Percentiles rank a stretch among this genome's conserved stretches.
These are phyloP conservation scores for Calyptommatus sinebrachiatus DNA, from an alignment of 2,113 vertebrate species.

Conservation along the genomic window DNA sequence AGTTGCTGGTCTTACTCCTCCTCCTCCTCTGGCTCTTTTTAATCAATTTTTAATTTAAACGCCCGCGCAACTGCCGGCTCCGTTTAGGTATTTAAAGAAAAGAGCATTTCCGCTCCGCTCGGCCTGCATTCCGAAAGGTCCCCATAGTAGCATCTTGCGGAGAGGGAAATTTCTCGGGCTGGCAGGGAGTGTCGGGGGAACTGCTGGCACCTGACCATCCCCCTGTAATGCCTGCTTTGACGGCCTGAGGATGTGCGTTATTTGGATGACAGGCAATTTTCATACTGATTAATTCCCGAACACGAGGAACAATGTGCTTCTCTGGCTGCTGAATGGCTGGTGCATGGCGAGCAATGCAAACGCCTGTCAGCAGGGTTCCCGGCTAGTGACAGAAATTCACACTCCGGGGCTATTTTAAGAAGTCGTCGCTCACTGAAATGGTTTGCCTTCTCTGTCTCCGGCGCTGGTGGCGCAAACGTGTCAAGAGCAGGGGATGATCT, in stretches of 20 bases:
- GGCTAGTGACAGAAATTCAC: conserved; percentile 58
- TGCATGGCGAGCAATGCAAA: conserved; percentile 52
- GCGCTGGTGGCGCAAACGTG: conserved; percentile 53
- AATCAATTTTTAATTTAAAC: conserved; percentile 27
- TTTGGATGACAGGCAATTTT: conserved; percentile 67
- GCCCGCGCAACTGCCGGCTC: background rate
- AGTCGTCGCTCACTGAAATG: conserved; percentile 58
- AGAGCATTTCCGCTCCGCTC: conserved; percentile 10
- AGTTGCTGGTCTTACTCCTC: conserved; percentile 28
- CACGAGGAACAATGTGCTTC: conserved; percentile 57
- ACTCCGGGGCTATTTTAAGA: conserved; percentile 66
- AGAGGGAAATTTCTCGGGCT: background rate
- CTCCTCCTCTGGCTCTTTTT: background rate
- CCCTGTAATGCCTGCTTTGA: conserved; percentile 42
- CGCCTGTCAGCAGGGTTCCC: conserved; percentile 59
- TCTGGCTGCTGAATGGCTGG: conserved; percentile 57
- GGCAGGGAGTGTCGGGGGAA: background rate
- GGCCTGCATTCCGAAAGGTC: conserved; percentile 4
- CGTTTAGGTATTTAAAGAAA: background rate
- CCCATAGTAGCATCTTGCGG: background rate
- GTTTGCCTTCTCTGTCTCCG: conserved; percentile 65
- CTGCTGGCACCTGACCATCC: conserved; percentile 21
- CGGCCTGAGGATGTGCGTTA: conserved; percentile 49
- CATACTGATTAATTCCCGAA: conserved; percentile 64
- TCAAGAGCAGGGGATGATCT: conserved; percentile 44